Percentiles rank a stretch among this genome's conserved stretches.
Evolutionary conservation across 2,888 invertebrate genomes (phyloP).

Genomic region (Polyommatus icarus): DNA sequence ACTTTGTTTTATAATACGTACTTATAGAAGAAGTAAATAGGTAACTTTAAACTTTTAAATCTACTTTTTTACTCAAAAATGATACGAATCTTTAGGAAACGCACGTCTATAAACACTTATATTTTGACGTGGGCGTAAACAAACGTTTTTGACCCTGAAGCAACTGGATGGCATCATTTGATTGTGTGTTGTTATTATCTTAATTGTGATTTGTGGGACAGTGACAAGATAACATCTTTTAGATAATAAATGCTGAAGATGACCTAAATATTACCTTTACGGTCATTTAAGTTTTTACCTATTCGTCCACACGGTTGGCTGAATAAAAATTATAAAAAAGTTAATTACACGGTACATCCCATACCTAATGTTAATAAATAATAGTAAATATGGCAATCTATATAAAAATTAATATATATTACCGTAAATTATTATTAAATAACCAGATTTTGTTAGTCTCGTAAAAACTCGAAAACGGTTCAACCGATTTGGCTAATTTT

Average conservation of each 20-base stretch:
- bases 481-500: too few relatives aligned
- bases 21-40: too few relatives aligned
- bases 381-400: too few relatives aligned
- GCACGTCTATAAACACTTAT: background rate
- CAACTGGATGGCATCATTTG: background rate
- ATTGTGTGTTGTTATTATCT: background rate
- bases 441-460: too few relatives aligned
- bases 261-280: background rate
- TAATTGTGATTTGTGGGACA: background rate
- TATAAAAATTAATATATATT: too few relatives aligned
- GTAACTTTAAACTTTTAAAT: too few relatives aligned
- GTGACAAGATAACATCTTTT: background rate
- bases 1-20: too few relatives aligned
- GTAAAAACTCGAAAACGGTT: too few relatives aligned
- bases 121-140: background rate
- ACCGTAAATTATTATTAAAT: too few relatives aligned
- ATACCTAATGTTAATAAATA: too few relatives aligned
- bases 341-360: background rate
- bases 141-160: constrained; percentile 6
- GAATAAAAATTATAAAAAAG: background rate
- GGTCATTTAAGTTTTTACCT: background rate
- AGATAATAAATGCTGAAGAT: background rate
- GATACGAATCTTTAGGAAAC: background rate
- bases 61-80: background rate
- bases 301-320: background rate